Evolutionary conservation across 37 sponge, comb jelly and placozoan species (phyloP).

Genomic region (Chondrilla cf. caribensis): DNA sequence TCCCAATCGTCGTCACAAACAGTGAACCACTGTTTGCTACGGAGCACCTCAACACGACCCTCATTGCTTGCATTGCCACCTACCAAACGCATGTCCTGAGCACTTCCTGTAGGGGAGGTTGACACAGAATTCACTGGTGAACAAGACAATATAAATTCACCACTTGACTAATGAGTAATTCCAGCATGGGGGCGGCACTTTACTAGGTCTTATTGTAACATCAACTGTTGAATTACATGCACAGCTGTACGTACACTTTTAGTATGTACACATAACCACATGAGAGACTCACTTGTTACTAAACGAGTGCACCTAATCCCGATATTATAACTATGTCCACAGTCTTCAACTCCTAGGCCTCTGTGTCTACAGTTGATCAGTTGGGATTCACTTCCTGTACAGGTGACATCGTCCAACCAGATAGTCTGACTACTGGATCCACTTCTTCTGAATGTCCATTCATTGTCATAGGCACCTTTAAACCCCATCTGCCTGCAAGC

Average conservation of each 20-base stretch:
- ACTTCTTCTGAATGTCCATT: not conserved
- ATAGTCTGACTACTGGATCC: slow-evolving; percentile 6
- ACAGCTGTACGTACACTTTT: too few species aligned
- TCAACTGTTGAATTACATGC: too few species aligned
- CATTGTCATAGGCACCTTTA: not conserved
- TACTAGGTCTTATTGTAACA: too few species aligned
- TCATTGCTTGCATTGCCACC: not conserved
- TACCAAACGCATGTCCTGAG: slow-evolving; percentile 3
- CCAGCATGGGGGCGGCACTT: too few species aligned
- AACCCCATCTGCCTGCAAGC: slow-evolving; percentile 20
- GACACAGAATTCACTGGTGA: too few species aligned
- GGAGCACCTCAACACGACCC: slow-evolving; percentile 27
- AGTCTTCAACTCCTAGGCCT: not conserved
- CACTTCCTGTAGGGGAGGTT: not conserved
- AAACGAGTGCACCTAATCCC: not conserved
- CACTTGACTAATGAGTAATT: too few species aligned
- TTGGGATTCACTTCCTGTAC: not conserved
- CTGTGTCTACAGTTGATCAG: not conserved
- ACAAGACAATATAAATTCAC: too few species aligned
- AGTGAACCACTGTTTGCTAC: not conserved
- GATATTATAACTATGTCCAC: not conserved
- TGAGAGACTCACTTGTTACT: too few species aligned
- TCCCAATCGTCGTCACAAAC: slow-evolving; percentile 18
- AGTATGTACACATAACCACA: too few species aligned
- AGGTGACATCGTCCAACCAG: slow-evolving; percentile 16